Evolutionary conservation across 2,113 vertebrate genomes (phyloP), one percentile per base, ranked within the genome.

Genomic region (Petroica traversi): DNA sequence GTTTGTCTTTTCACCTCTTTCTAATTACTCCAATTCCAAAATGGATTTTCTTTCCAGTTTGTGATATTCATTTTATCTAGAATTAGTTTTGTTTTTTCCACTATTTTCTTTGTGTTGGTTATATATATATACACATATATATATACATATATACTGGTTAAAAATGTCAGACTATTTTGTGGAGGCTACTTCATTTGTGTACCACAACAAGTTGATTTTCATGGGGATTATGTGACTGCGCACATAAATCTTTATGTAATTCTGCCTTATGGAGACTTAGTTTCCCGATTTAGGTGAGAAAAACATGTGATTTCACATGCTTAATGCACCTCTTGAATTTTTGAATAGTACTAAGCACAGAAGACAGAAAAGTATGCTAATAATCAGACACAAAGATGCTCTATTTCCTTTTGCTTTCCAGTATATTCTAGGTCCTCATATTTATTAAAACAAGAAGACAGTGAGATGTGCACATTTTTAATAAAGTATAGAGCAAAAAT

Each of bases 121-220:
- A 49, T 22, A 40, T 38, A 18, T 13, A 20, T 26, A 12, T 7
- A 38, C 8, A 34, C 7, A 20, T 14, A 31, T 31, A 15, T n/a
- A 20, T n/a, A 4, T 12, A 18, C 19, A 22, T 4, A 19, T 12
- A 23, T 8, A 36, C 57, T 58, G 61, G 61, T 76, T 87, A 62
- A 74, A 91, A 89, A 74, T 26, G 29, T 58, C 74, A 92, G 69
- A 45, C 62, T 92, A 2, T 89, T 94, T 93, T 92, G 62, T 92
- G 62, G 57, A 87, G 62, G 48, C 45, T 79, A 26, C 88, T 92
- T 94, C 76, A 67, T 95, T 89, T 93, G 79, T 92, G 83, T 93
- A 71, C 76, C 78, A 79, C 85, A 92, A 80, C 0, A 93, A 96
- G 87, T 46, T 93, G 87, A 95, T 97, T 97, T 97, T 91, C 91